Evolutionary conservation across 2,113 vertebrate species (phyloP).

Genomic region (Tenrec ecaudatus): DNA sequence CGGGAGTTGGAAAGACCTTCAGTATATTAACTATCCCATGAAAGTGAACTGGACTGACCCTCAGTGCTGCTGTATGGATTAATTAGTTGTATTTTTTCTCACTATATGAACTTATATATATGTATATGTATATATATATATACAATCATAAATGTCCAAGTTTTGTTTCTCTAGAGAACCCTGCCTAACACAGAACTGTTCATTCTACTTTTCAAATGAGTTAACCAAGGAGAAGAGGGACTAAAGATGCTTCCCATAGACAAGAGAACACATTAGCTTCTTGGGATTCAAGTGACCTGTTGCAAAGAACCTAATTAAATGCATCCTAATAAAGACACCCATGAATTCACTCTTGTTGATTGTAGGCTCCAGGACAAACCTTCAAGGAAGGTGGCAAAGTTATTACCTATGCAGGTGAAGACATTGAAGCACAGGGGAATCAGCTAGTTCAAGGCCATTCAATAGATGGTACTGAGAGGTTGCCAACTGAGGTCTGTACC

Average conservation of each 20-base stretch:
- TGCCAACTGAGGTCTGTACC: not conserved
- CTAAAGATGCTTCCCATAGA: not conserved
- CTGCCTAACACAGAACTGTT: not conserved
- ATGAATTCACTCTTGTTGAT: not conserved
- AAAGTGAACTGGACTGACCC: no score
- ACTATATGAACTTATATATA: no score
- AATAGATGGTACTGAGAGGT: not conserved
- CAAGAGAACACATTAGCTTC: not conserved
- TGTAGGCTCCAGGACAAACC: not conserved
- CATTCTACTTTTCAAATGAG: conserved; percentile 4
- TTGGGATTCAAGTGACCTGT: not conserved
- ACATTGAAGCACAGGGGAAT: not conserved
- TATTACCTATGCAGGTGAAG: not conserved
- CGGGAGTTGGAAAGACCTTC: no score
- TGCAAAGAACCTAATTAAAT: not conserved
- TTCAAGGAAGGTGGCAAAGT: not conserved
- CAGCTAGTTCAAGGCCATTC: not conserved
- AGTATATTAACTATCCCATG: no score
- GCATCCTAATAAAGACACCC: not conserved
- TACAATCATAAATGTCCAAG: no score
- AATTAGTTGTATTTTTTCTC: no score
- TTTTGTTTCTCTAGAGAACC: no score
- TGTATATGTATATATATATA: no score
- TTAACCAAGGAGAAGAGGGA: not conserved
- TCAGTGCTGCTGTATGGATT: no score